Conservation (phyloP, 2,797 vertebrate species). For the Acipenser oxyrinchus region DNA sequence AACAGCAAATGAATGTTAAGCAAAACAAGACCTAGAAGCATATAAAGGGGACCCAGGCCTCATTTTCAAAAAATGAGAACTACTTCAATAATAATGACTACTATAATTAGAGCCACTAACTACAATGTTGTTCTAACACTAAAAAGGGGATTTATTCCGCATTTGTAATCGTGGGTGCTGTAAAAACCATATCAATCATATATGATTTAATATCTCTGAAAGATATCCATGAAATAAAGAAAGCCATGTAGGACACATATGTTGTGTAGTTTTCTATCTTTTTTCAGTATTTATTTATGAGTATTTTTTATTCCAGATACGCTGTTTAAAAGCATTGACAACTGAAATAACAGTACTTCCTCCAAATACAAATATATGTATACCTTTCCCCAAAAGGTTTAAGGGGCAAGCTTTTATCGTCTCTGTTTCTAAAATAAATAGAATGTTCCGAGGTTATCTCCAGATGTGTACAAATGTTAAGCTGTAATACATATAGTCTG, state of each 20-base stretch:
- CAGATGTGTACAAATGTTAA: too few relatives aligned
- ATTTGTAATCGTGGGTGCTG: conserved; percentile 5
- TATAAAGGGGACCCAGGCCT: conserved; percentile 13
- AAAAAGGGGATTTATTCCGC: conserved; percentile 5
- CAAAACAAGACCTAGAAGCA: conserved; percentile 15
- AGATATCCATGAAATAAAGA: background rate
- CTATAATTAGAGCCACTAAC: conserved; percentile 14
- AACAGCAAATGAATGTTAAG: conserved; percentile 18
- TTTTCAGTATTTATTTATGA: background rate
- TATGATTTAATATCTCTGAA: conserved; percentile 17
- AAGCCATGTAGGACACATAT: background rate
- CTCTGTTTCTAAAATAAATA: too few relatives aligned
- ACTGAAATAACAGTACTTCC: too few relatives aligned
- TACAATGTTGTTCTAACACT: conserved; percentile 11
- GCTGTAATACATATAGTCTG: too few relatives aligned
- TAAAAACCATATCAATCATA: conserved; percentile 22
- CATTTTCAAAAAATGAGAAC: conserved; percentile 7
- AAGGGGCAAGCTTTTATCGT: too few relatives aligned
- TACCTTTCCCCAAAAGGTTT: too few relatives aligned
- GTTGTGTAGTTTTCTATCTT: background rate
- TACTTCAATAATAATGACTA: conserved; percentile 17
- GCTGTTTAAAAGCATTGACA: too few relatives aligned
- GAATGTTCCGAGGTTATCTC: too few relatives aligned
- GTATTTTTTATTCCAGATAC: background rate
- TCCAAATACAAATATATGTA: too few relatives aligned